Base-by-base conservation (phyloP, 2,113 vertebrate genomes). In the Barnardius zonarius region DNA sequence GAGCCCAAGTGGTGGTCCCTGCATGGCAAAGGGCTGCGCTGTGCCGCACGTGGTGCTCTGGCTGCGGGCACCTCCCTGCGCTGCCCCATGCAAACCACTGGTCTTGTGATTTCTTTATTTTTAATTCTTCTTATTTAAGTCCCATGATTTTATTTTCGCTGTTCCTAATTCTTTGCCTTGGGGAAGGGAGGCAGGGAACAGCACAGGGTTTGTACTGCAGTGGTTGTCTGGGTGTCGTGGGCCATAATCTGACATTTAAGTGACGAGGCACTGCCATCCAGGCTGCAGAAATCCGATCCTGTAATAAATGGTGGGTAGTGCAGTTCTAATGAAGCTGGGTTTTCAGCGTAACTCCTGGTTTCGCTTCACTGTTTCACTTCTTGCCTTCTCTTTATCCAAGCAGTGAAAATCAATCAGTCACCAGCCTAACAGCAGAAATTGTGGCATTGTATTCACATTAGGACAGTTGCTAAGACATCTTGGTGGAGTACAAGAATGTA, bases 91-190 rank as follows among this genome's bases (percentile, higher is more conserved):
- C 76, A n/a, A 76, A n/a, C 74, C 80, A n/a, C 61, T 3, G 5
- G 80, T 97, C 95, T 92, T 94, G 94, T 97, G 95, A 94, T 90
- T 39, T 7, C 10, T 55, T 25, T 12, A 10, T 66, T 35, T n/a
- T 48, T 44, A 48, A 93, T 93, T 95, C 76, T 81, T 63, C 75
- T 90, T 87, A 85, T 90, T 97, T 96, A 84, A 85, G 95, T 95
- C 96, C 83, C 91, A 83, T 96, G 97, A 97, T 97, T 95, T 93
- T 91, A 84, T 92, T 93, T 94, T 90, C 0, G 1, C 86, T n/a
- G 19, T 84, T 95, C 59, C 72, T 77, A 86, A 73, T 48, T 82
- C 87, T 88, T 85, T 73, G 88, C 90, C 94, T 48, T 33, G 86
- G 92, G 96, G 67, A 80, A 87, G 52, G 73, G 46, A 92, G 77